These are phyloP conservation scores for Hemitrygon akajei DNA, from an alignment of 2,797 vertebrate genomes.

Conservation along the genomic window DNA sequence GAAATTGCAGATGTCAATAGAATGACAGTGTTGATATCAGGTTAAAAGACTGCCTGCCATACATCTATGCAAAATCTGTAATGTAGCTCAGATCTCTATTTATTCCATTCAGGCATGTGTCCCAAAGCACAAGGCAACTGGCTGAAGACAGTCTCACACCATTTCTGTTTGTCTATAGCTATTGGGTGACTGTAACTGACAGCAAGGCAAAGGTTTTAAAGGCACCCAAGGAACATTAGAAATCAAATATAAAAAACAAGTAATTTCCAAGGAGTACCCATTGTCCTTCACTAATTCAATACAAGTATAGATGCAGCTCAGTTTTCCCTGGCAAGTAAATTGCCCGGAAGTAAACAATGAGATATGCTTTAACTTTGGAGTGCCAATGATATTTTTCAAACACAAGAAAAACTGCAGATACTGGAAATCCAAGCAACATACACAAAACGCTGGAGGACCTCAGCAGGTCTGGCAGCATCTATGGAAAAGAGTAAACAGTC, in stretches of 20 bases:
- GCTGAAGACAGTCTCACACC: background rate
- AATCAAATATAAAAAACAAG: background rate
- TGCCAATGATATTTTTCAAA: background rate
- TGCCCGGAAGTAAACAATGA: background rate
- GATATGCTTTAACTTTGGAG: background rate
- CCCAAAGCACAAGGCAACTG: background rate
- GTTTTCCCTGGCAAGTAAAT: background rate
- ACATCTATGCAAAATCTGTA: background rate
- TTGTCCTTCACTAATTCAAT: background rate
- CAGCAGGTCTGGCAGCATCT: too few species aligned
- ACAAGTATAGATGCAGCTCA: background rate
- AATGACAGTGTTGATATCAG: background rate
- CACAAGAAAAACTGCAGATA: too few species aligned
- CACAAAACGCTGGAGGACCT: too few species aligned
- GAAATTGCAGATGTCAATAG: background rate
- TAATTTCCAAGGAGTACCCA: background rate
- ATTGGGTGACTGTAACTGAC: background rate
- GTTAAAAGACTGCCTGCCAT: background rate
- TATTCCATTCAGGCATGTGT: background rate
- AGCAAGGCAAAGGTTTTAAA: background rate
- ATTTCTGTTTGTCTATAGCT: background rate
- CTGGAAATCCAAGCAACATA: too few species aligned
- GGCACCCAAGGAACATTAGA: background rate
- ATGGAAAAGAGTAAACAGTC: too few species aligned
- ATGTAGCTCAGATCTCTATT: background rate